Base-by-base conservation (phyloP, 2,888 invertebrate species). In the Hirudinaria manillensis region DNA sequence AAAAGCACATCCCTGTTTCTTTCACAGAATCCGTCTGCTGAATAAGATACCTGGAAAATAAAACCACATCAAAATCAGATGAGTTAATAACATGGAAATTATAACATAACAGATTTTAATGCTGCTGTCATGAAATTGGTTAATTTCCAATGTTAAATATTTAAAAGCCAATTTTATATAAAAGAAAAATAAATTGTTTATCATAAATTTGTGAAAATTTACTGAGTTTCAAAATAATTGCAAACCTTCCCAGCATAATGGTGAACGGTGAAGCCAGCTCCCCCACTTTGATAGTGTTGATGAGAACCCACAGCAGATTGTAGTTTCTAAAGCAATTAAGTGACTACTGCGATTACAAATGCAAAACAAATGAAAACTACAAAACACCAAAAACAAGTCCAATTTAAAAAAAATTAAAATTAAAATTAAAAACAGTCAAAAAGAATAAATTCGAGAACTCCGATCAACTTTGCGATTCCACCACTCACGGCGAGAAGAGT, bases 181-280 rank as follows among this genome's bases (percentile, higher is more conserved):
- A 53, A 53, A 16, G 53, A 53, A 53, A 53, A 53, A 53, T 53
- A 21, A 53, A 53, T 16, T 16, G n/a, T 27, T 61, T 61, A 19
- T 61, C 3, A 2, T 29, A 45, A 45, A 45, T 16, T 6, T 45
- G 38, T 1, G 16, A 45, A 45, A 7, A 45, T 45, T 45, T 45
- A 1, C 45, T 45, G 45, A 45, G 16, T 16, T 45, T 45, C 10
- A 45, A 45, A 45, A 45, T 45, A 45, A 36, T 10, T 36, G 36
- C 74, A 32, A 45, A 89, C 90, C 81, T 89, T 88, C n/a, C 90
- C 90, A 34, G 90, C 90, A 82, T 90, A 90, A 82, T 90, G 90
- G 78, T 88, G 88, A 76, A 90, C 87, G 32, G 89, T 84, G 81
- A 90, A 90, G 7, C 83, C 84, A 53, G 80, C 80, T 75, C 86